Evolutionary conservation across 2,888 invertebrate species (phyloP), one percentile per base, ranked within the genome.

Genomic region (Caradrina clavipalpis): DNA sequence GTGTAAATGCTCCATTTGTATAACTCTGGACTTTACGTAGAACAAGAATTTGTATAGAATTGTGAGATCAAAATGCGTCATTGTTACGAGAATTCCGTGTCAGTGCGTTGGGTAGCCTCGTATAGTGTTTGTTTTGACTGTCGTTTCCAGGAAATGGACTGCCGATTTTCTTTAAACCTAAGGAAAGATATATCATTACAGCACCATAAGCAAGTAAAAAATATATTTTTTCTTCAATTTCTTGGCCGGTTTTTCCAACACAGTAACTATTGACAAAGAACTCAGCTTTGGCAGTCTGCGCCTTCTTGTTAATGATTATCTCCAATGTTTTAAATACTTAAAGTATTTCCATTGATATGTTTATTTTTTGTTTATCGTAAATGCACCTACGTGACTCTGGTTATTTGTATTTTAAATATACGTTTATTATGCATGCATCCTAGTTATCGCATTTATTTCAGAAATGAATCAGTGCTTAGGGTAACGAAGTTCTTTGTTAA

Each of bases 291-390:
- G 2, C 11, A 39, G 11, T 39, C 39, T 39, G 13, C 49, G 45
- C 55, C 57, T 79, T 63, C 45, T 58, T 68, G 54, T 49, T 17
- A 60, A 1, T 39, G 50, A 54, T 63, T 31, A 53, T 56, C 22
- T 53, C 15, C 31, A 53, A 63, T 76, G 63, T 69, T 69, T 69
- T 57, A n/a, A n/a, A n/a, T 67, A 66, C 62, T 59, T 62, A 26
- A 45, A 4, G 45, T 45, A 49, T 58, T 58, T 31, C 10, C 26
- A 49, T 69, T 80, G 62, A 69, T 69, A 31, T 64, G 39, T 61
- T 76, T 69, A 69, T 65, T 64, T 55, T 35, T 62, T 58, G 80
- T 76, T 76, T 80, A 65, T 57, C 69, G 55, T 70, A 21, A 56
- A 55, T 51, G 61, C n/a, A n/a, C n/a, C n/a, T 77, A 69, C 76